Evolutionary conservation across 2,888 invertebrate species (phyloP).

Genomic region (Alloscopus bannaensis): DNA sequence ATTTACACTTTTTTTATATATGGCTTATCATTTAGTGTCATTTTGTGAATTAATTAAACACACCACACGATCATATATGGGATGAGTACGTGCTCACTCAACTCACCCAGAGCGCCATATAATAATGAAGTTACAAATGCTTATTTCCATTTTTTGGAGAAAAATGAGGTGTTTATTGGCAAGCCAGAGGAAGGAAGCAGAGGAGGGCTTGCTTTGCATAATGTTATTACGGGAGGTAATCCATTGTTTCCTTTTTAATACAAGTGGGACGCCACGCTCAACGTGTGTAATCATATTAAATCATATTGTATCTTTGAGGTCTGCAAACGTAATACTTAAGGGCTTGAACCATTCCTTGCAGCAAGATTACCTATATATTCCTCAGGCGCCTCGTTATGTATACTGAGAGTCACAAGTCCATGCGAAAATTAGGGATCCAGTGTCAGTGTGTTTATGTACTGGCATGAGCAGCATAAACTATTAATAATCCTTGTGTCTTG

Average conservation of each 20-base stretch:
- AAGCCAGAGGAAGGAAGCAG: slow-evolving; percentile 56
- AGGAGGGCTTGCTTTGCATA: slow-evolving; percentile 3
- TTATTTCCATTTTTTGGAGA: slow-evolving; percentile 5
- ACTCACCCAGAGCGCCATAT: not conserved
- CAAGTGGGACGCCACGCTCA: not conserved
- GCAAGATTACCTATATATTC: too few relatives aligned
- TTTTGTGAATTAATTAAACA: slow-evolving; percentile 59
- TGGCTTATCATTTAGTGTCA: slow-evolving; percentile 61
- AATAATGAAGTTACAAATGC: not conserved
- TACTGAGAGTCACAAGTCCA: slow-evolving; percentile 20
- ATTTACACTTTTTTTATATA: slow-evolving; percentile 47
- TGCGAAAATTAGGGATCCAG: slow-evolving; percentile 36
- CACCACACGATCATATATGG: not conserved
- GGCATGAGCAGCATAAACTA: slow-evolving; percentile 23
- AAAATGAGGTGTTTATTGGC: slow-evolving; percentile 59
- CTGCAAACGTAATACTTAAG: too few relatives aligned
- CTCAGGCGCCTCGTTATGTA: too few relatives aligned
- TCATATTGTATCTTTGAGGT: not conserved
- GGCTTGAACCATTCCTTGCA: too few relatives aligned
- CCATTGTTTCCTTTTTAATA: slow-evolving; percentile 26
- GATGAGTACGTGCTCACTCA: slow-evolving; percentile 1
- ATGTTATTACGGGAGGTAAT: slow-evolving; percentile 9
- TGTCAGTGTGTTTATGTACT: slow-evolving; percentile 12
- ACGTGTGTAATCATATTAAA: slow-evolving; percentile 22
- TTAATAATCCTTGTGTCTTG: slow-evolving; percentile 21